Percentiles rank a stretch among this genome's conserved stretches.
Conservation (phyloP, 2,113 vertebrate species). For the Phyllostomus discolor region DNA sequence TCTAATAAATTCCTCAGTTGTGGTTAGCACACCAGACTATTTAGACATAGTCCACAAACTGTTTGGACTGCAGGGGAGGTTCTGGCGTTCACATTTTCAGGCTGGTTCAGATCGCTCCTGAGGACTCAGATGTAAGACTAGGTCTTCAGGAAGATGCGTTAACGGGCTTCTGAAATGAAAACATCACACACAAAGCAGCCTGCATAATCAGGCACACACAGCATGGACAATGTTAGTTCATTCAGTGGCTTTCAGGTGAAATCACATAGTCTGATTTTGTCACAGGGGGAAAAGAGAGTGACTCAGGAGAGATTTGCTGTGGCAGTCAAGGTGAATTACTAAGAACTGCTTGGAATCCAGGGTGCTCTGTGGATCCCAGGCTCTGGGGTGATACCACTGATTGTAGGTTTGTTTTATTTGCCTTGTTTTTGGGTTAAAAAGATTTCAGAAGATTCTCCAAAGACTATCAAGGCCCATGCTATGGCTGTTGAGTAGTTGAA, state of each 20-base stretch:
- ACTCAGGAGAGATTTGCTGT: not conserved
- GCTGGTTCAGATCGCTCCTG: not conserved
- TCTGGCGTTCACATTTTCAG: not conserved
- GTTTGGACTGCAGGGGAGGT: conserved; percentile 33
- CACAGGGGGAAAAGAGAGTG: too few relatives aligned
- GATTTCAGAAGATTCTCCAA: not conserved
- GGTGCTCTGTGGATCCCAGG: not conserved
- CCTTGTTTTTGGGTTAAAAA: not conserved
- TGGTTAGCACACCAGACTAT: conserved; percentile 39
- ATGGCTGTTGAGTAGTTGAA: not conserved
- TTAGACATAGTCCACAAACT: conserved; percentile 60
- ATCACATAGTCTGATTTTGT: not conserved
- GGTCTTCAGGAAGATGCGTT: not conserved
- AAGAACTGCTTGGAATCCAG: not conserved
- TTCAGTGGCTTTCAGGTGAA: not conserved
- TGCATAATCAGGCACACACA: not conserved
- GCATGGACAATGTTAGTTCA: not conserved
- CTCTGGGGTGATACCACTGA: not conserved
- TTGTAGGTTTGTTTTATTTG: not conserved
- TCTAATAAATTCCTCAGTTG: conserved; percentile 58
- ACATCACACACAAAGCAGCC: not conserved
- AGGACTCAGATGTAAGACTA: not conserved
- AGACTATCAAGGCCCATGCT: rapidly evolving
- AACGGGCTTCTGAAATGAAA: not conserved
- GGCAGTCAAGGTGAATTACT: not conserved